Conservation (phyloP, 2,797 vertebrate species). For the Hippopotamyrus pictus region DNA sequence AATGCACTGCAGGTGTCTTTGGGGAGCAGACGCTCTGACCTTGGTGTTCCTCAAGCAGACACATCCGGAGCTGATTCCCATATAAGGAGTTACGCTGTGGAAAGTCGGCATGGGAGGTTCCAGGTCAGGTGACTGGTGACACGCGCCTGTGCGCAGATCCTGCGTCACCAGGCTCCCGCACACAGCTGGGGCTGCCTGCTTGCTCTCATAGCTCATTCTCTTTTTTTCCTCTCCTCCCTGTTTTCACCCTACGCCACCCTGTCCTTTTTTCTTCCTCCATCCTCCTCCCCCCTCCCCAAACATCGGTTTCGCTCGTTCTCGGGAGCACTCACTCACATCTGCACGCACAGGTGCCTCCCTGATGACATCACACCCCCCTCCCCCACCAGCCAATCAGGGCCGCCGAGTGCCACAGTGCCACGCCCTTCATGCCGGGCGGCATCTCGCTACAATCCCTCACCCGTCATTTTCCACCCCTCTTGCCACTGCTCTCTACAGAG, state of each 20-base stretch:
- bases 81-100: not conserved
- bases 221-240: not conserved
- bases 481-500: not conserved
- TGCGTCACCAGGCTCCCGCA: not conserved
- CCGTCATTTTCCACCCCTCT: not conserved
- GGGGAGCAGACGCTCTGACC: not conserved
- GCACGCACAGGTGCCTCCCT: not conserved
- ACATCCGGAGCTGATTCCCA: not conserved
- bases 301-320: not conserved
- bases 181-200: not conserved
- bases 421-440: not conserved
- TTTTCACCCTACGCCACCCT: not conserved
- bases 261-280: not conserved
- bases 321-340: not conserved
- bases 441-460: not conserved
- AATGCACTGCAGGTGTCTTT: not conserved
- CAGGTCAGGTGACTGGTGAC: not conserved
- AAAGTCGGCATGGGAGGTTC: not conserved
- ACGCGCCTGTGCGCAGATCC: not conserved
- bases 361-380: constrained; percentile 10
- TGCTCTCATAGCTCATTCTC: not conserved
- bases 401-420: not conserved
- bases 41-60: constrained; percentile 1
- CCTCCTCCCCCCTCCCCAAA: not conserved
- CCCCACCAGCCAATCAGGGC: not conserved